Evolutionary conservation across 2,888 invertebrate genomes (phyloP), one percentile per base, ranked within the genome.

Genomic region (Teleiodes luculella): DNA sequence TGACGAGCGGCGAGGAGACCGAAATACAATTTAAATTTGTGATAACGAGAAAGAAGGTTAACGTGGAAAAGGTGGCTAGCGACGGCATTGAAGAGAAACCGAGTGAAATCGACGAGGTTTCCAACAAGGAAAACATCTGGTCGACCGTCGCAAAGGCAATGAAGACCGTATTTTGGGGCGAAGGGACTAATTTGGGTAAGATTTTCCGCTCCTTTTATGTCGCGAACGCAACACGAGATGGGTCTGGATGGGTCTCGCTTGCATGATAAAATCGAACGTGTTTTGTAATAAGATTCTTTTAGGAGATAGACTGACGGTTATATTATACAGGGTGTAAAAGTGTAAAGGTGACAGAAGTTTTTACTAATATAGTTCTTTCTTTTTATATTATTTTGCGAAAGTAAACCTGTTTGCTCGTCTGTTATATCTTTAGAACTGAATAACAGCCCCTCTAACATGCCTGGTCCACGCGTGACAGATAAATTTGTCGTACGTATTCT

Each of bases 11-110:
- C 48, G 85, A 86, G 37, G 86, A 87, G 62, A 88, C 88, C 0
- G 88, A 89, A 65, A 84, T 89, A 64, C 86, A 89, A 67, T 88
- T 89, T 56, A 86, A 89, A 71, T 88, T 89, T 64, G 78, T 84
- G 5, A 86, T 89, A 58, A 84, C 84, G 1, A 87, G 85, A 65
- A 86, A 76, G 65, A 86, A 77, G 62, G 81, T 87, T 11, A 81
- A 79, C 57, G 79, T 86, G 7, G 81, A 80, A 60, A 75, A 73
- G 55, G 66, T 83, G 14, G 73, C 78, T 14, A 57, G 63, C 24
- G 67, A 65, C 35, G 65, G 55, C 47, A 46, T 59, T 5, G 66
- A 69, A 54, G 77, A 77, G 47, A 74, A 72, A 57, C 60, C 65
- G 18, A 67, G 62, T 47, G 75, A 71, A 62, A 63, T 69, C 14